phyloP scores from a whole-genome alignment of 2,797 vertebrate genomes.

The Brotula barbata region DNA sequence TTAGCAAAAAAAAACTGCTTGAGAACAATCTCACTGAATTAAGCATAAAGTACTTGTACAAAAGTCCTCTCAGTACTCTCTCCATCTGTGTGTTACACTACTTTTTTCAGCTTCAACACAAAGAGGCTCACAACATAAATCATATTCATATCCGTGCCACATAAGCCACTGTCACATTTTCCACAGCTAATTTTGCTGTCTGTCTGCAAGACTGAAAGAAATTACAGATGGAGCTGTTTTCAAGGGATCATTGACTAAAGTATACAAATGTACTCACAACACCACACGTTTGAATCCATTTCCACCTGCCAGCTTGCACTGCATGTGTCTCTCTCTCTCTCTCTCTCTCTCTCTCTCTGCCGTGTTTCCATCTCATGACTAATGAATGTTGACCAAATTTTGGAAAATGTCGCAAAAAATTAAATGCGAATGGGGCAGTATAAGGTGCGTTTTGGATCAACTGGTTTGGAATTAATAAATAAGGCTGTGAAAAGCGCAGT shows the following conservation, averaged over 20 bases:
- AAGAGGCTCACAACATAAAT: slow-evolving; percentile 50
- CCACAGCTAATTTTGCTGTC: slow-evolving; percentile 47
- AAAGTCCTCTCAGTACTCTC: slow-evolving; percentile 27
- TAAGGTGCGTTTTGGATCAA: no score
- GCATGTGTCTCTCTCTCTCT: not conserved
- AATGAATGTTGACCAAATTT: no score
- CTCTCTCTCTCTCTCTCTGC: not conserved
- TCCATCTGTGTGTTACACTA: slow-evolving; percentile 43
- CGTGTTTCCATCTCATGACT: no score
- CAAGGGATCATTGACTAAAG: slow-evolving; percentile 23
- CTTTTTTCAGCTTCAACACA: slow-evolving; percentile 44
- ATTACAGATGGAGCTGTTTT: slow-evolving; percentile 30
- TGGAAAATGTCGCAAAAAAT: no score
- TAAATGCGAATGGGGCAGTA: no score
- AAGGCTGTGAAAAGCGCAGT: no score
- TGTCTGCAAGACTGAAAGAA: slow-evolving; percentile 37
- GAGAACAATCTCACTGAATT: slow-evolving; percentile 53
- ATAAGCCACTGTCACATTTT: slow-evolving; percentile 62
- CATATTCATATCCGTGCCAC: slow-evolving; percentile 53
- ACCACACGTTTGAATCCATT: slow-evolving; percentile 3
- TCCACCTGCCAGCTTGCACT: slow-evolving; percentile 1
- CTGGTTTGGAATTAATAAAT: no score
- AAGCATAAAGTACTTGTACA: slow-evolving; percentile 43
- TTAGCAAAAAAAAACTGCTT: slow-evolving; percentile 3
- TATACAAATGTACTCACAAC: slow-evolving; percentile 21